Evolutionary conservation across 2,888 invertebrate genomes (phyloP).

Genomic region (Prosopocoilus inquinatus): DNA sequence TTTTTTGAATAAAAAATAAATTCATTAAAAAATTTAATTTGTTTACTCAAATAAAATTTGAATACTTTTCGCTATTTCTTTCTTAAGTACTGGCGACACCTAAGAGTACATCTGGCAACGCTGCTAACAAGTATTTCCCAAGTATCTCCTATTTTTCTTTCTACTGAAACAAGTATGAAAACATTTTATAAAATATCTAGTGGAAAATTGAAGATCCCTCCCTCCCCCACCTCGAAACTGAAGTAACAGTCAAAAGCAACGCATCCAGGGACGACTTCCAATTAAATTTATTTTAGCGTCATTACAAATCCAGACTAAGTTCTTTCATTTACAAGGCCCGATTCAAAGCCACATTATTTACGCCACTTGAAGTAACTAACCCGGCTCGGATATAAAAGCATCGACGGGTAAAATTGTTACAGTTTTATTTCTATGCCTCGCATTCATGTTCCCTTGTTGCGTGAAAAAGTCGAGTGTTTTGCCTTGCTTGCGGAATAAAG

Average conservation of each 20-base stretch:
- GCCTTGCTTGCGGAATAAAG: neutral
- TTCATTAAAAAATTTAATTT: too few relatives aligned
- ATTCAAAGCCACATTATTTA: slow-evolving; percentile 23
- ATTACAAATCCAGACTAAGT: slow-evolving; percentile 20
- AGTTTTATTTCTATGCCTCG: slow-evolving; percentile 27
- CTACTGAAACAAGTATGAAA: too few relatives aligned
- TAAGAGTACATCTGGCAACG: too few relatives aligned
- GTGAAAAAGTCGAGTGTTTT: slow-evolving; percentile 6
- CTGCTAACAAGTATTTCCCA: too few relatives aligned
- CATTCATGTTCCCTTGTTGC: slow-evolving; percentile 11
- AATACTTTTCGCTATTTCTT: too few relatives aligned
- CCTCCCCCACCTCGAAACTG: neutral
- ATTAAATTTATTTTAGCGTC: slow-evolving; percentile 26
- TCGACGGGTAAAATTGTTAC: slow-evolving; percentile 35
- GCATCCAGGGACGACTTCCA: slow-evolving; percentile 20
- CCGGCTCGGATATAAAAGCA: slow-evolving; percentile 30
- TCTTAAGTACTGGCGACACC: too few relatives aligned
- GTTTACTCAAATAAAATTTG: too few relatives aligned
- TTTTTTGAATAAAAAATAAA: too few relatives aligned
- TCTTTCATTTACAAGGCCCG: slow-evolving; percentile 5
- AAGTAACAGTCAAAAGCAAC: neutral
- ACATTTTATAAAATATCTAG: too few relatives aligned
- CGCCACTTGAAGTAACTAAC: slow-evolving; percentile 32
- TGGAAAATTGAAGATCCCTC: neutral
- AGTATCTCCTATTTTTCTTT: too few relatives aligned